Evolutionary conservation across 2,888 invertebrate genomes (phyloP), one percentile per base, ranked within the genome.

Genomic region (Drosophila barbarae): DNA sequence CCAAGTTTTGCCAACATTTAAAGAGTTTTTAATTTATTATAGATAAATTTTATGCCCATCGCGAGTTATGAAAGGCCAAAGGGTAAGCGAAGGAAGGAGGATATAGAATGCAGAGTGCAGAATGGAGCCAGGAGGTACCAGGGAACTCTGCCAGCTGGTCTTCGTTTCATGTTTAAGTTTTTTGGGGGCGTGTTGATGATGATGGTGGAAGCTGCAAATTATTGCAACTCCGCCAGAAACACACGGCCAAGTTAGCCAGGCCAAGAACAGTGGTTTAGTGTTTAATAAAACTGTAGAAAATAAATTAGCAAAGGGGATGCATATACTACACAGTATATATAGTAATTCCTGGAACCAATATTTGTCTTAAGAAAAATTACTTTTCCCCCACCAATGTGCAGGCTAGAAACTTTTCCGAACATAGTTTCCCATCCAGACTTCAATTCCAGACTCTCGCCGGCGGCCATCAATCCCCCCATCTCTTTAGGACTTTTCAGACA

Each of bases 21-120:
- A 88, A 78, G 78, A 77, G 84, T 81, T 88, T 87, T 87, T 88
- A 87, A 87, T 88, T 88, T 88, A 86, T 88, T 84, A 76, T 82
- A 85, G 79, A 79, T 85, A 86, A 72, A 85, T 78, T 80, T 72
- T 73, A 68, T 66, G 69, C 64, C 46, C 49, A 21, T 56, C 69
- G 67, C 51, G 36, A 54, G 70, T 47, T 44, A 52, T 46, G 63
- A 44, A 44, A 67, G 58, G 34, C 52, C 42, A 55, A 56, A 46
- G 53, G 51, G 38, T 50, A 30, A 23, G 39, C 13, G 13, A 9
- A 21, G 9, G 42, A 15, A 65, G n/a, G 26, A 15, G 74, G 9
- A n/a, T 32, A 26, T 18, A 26, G 12, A 23, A 28, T 36, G 44
- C 10, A 34, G 15, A 23, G 23, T 41, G 36, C 53, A 42, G 50